These are phyloP conservation scores for Gerris lacustris DNA, from an alignment of 2,888 invertebrate species.

Conservation along the genomic window DNA sequence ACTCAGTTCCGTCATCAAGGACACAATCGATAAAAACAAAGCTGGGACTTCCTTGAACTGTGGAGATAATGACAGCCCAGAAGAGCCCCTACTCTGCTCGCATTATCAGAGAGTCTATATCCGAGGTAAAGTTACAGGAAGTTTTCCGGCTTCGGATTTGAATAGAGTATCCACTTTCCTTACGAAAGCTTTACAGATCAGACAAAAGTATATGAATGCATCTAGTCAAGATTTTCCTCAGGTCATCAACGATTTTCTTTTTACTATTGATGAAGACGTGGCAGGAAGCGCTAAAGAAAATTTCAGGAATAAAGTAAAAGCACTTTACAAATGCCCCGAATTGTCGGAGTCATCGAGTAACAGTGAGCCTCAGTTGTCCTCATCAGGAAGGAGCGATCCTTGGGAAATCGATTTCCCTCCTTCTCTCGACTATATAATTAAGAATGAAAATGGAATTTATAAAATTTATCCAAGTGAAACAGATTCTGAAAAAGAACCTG, in stretches of 20 bases:
- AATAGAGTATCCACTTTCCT: slow-evolving; percentile 77
- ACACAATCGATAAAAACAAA: slow-evolving; percentile 47
- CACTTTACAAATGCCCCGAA: not conserved
- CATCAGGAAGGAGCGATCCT: slow-evolving; percentile 62
- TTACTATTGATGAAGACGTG: not conserved
- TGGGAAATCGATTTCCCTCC: slow-evolving; percentile 68
- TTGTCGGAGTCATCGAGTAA: not conserved
- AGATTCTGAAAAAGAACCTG: slow-evolving; percentile 40
- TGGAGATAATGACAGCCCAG: not conserved
- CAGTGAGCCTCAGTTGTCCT: slow-evolving; percentile 38
- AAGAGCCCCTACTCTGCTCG: not conserved
- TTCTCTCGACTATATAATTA: slow-evolving; percentile 56
- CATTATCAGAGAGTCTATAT: slow-evolving; percentile 74
- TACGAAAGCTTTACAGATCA: slow-evolving; percentile 76
- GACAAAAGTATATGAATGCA: slow-evolving; percentile 85
- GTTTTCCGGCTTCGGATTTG: slow-evolving; percentile 88
- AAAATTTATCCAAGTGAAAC: slow-evolving; percentile 53
- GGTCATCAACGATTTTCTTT: slow-evolving; percentile 68
- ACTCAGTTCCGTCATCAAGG: slow-evolving; percentile 61
- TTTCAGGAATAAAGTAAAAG: not conserved
- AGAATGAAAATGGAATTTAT: slow-evolving; percentile 66
- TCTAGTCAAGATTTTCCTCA: slow-evolving; percentile 76
- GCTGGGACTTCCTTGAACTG: slow-evolving; percentile 48
- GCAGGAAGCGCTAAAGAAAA: not conserved
- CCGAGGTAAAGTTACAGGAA: slow-evolving; percentile 89